These are phyloP conservation scores for Drosophila kohkoa DNA, from an alignment of 1,140 invertebrate species.

Conservation along the genomic window DNA sequence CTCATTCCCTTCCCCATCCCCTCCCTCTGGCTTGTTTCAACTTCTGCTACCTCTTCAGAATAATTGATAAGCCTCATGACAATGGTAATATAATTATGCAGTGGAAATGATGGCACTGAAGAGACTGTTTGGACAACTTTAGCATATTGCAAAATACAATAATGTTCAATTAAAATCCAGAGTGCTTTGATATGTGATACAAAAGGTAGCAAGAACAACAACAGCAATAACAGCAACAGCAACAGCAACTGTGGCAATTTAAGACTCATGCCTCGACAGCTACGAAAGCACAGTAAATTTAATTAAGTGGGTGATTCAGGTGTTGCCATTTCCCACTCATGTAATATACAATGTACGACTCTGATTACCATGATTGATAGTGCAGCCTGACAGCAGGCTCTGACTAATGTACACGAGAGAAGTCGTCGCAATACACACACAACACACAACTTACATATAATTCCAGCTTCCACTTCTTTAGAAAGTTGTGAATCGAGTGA, in stretches of 20 bases:
- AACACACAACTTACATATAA: background rate
- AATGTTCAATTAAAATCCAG: conserved; percentile 47
- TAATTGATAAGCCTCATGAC: conserved; percentile 34
- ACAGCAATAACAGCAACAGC: background rate
- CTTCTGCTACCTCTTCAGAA: no score
- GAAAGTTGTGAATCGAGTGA: background rate
- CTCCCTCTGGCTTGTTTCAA: no score
- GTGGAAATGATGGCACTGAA: conserved; percentile 19
- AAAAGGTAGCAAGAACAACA: background rate
- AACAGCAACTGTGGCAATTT: conserved; percentile 11
- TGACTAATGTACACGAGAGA: no score
- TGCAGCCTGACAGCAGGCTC: background rate
- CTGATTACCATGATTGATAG: conserved; percentile 41
- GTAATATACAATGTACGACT: conserved; percentile 3
- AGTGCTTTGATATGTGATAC: conserved; percentile 48
- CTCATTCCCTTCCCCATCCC: no score
- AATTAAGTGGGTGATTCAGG: conserved; percentile 36
- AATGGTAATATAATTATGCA: conserved; percentile 28
- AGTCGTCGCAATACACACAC: no score
- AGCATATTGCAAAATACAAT: conserved; percentile 36
- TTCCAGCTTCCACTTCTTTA: background rate
- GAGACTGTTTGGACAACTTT: background rate
- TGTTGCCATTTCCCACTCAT: background rate
- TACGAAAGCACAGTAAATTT: conserved; percentile 6
- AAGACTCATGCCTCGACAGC: background rate